Conservation (phyloP, 2,797 vertebrate genomes). For the Pantherophis alleghaniensis region DNA sequence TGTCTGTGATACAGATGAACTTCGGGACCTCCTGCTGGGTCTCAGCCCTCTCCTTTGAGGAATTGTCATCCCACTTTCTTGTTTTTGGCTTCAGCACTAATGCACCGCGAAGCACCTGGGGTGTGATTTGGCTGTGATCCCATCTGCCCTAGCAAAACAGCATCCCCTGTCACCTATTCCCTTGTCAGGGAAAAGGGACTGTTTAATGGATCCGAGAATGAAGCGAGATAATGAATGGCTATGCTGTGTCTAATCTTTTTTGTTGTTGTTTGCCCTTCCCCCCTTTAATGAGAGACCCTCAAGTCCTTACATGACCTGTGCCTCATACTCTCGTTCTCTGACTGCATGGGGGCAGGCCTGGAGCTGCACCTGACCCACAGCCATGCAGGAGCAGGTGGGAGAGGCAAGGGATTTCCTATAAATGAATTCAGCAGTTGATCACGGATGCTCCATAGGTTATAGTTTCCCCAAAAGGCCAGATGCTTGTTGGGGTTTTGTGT, state of each 20-base stretch:
- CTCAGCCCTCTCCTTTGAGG: conserved; percentile 30
- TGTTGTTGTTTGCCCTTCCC: not conserved
- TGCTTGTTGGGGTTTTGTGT: not conserved
- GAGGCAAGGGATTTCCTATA: not conserved
- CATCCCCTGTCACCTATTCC: conserved; percentile 18
- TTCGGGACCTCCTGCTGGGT: conserved; percentile 44
- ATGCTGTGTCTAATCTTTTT: not conserved
- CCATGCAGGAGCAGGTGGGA: conserved; percentile 4
- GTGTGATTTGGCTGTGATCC: conserved; percentile 40
- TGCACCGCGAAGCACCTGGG: conserved; percentile 57
- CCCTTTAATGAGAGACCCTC: conserved; percentile 10
- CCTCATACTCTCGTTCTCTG: not conserved
- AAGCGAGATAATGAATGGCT: conserved; percentile 29
- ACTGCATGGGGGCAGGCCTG: not conserved
- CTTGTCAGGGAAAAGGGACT: not conserved
- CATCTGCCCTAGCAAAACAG: conserved; percentile 53
- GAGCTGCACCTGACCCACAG: conserved; percentile 23
- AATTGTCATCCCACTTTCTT: conserved; percentile 53
- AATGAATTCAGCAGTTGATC: rapidly evolving
- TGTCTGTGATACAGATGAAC: conserved; percentile 58
- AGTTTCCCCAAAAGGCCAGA: rapidly evolving
- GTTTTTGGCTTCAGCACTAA: conserved; percentile 34
- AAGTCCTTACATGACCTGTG: not conserved
- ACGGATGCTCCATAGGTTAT: not conserved
- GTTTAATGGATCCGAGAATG: conserved; percentile 25